Evolutionary conservation across 2,113 vertebrate genomes (phyloP).

Genomic region (Hymenochirus boettgeri): DNA sequence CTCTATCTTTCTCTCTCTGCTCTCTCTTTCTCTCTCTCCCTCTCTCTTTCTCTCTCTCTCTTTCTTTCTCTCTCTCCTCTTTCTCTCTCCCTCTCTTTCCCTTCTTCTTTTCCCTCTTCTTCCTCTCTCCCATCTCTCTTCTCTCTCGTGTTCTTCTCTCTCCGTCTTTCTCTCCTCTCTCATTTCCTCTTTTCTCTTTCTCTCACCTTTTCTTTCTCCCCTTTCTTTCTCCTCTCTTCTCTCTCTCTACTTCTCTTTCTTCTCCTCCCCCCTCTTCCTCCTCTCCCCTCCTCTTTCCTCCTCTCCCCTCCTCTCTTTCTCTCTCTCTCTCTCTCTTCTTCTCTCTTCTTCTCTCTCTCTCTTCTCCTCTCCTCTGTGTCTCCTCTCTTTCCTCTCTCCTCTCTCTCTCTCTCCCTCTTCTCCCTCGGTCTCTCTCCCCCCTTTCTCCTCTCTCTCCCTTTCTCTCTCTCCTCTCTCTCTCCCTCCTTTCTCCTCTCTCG

Average conservation of each 20-base stretch:
- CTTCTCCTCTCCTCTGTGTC: too few relatives aligned
- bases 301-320: not conserved
- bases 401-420: too few relatives aligned
- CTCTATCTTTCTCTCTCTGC: too few relatives aligned
- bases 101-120: not conserved
- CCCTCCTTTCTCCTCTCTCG: not conserved
- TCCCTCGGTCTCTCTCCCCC: too few relatives aligned
- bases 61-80: not conserved
- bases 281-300: not conserved
- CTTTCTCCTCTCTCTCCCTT: not conserved
- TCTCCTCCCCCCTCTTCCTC: not conserved
- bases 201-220: too few relatives aligned
- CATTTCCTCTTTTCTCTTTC: not conserved
- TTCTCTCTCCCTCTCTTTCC: not conserved
- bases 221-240: not conserved
- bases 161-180: too few relatives aligned
- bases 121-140: too few relatives aligned
- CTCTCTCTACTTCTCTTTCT: too few relatives aligned
- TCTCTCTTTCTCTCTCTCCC: not conserved
- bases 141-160: too few relatives aligned
- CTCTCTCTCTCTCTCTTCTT: not conserved
- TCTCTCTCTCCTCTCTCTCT: not conserved
- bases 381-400: too few relatives aligned
- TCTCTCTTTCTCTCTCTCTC: not conserved
- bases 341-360: not conserved